phyloP scores from a whole-genome alignment of 2,797 vertebrate species.

The Neosalanx taihuensis region DNA sequence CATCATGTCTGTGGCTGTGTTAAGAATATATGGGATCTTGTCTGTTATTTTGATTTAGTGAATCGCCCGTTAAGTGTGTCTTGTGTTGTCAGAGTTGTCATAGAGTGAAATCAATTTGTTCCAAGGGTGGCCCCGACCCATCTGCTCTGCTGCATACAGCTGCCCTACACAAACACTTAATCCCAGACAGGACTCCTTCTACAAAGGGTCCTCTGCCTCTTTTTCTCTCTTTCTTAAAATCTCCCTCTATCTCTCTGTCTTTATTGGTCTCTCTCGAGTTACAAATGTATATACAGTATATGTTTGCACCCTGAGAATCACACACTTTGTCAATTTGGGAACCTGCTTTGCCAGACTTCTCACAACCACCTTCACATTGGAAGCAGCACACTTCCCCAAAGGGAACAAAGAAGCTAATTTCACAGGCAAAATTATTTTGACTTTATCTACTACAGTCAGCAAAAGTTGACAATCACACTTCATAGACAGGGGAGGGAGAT shows the following conservation, averaged over 20 bases:
- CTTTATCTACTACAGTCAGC: slow-evolving; percentile 38
- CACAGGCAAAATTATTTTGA: slow-evolving; percentile 58
- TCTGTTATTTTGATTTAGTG: too few species aligned
- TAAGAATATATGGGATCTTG: background rate
- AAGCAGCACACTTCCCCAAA: slow-evolving; percentile 36
- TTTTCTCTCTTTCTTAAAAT: too few species aligned
- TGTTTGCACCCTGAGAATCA: background rate
- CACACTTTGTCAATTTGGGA: slow-evolving; percentile 10
- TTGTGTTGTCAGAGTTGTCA: slow-evolving; percentile 6
- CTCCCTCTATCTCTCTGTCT: too few species aligned
- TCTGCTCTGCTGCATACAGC: slow-evolving; percentile 26
- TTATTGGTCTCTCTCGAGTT: background rate
- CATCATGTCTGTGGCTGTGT: background rate
- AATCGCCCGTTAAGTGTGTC: too few species aligned
- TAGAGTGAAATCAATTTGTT: background rate
- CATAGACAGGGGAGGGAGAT: background rate
- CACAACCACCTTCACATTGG: slow-evolving; percentile 6
- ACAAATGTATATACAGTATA: background rate
- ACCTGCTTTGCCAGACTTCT: slow-evolving; percentile 30
- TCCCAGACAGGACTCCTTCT: slow-evolving; percentile 32
- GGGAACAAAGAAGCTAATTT: slow-evolving; percentile 54
- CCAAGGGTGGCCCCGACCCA: slow-evolving; percentile 8
- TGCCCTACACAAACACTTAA: slow-evolving; percentile 34
- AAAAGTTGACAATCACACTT: slow-evolving; percentile 32
- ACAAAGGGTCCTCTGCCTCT: background rate